Percentiles rank a stretch among this genome's conserved stretches.
Conservation (phyloP, 2,113 vertebrate species). For the Eupsittula cactorum region DNA sequence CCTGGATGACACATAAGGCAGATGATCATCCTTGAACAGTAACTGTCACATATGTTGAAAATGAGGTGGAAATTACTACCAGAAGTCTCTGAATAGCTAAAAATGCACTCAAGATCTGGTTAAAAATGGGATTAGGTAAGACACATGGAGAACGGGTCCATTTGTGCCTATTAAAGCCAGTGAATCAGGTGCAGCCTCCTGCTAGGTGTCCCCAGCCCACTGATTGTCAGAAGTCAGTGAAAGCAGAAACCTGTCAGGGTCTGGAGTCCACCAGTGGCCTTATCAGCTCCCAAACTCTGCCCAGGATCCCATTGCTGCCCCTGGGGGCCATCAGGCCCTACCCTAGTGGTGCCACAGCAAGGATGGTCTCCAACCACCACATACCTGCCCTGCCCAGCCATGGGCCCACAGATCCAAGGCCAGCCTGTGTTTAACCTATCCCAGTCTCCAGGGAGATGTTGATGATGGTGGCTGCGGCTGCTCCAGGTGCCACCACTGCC, state of each 20-base stretch:
- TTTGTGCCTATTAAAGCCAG: neutral
- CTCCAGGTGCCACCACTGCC: fast-evolving
- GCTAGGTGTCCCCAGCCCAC: neutral
- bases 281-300: fast-evolving
- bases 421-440: neutral
- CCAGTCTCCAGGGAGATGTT: neutral
- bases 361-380: neutral
- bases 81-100: neutral
- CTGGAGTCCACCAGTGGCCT: neutral
- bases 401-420: fast-evolving
- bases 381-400: neutral
- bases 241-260: neutral
- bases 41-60: neutral
- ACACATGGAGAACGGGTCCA: fast-evolving
- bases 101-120: neutral
- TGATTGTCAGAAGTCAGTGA: neutral
- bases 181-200: neutral
- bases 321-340: fast-evolving
- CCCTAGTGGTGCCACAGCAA: neutral
- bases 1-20: neutral
- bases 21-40: neutral
- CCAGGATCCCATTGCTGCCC: fast-evolving
- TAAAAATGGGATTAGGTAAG: neutral
- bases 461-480: neutral
- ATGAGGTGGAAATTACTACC: neutral